These are phyloP conservation scores for Halcyon malimbica DNA, from an alignment of 2,113 vertebrate species.

Conservation along the genomic window DNA sequence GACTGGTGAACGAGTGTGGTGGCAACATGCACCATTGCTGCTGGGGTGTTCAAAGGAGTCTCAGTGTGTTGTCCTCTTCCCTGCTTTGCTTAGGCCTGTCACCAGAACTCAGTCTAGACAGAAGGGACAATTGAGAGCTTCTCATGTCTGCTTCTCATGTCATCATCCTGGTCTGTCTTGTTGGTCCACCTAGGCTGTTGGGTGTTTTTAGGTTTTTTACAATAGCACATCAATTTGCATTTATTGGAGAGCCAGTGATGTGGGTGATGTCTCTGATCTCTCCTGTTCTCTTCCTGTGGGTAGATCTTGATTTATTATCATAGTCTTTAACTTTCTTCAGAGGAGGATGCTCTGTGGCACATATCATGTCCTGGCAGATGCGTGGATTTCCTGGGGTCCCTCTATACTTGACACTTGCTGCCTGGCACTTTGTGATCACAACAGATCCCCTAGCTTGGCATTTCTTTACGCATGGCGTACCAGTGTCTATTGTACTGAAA, in stretches of 20 bases:
- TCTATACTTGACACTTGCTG: not conserved
- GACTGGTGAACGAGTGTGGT: not conserved
- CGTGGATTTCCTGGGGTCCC: not conserved
- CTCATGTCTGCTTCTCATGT: not conserved
- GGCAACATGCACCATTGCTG: not conserved
- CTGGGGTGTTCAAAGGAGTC: not conserved
- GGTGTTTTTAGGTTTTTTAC: not conserved
- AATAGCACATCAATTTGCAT: not conserved
- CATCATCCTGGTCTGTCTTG: not conserved
- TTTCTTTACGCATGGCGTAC: not conserved
- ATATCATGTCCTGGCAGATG: not conserved
- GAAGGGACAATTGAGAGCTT: not conserved
- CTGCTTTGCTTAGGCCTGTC: not conserved
- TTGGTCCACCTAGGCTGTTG: not conserved
- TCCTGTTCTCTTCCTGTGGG: not conserved
- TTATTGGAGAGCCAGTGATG: not conserved
- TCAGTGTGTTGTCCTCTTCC: not conserved
- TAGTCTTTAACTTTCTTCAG: not conserved
- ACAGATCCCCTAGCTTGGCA: not conserved
- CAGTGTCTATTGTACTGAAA: not conserved
- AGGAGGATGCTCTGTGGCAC: not conserved
- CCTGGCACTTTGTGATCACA: not conserved
- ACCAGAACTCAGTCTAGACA: not conserved
- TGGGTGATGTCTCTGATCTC: not conserved
- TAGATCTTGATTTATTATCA: not conserved